Conservation (phyloP, 2,113 vertebrate genomes). For the Sus scrofa region DNA sequence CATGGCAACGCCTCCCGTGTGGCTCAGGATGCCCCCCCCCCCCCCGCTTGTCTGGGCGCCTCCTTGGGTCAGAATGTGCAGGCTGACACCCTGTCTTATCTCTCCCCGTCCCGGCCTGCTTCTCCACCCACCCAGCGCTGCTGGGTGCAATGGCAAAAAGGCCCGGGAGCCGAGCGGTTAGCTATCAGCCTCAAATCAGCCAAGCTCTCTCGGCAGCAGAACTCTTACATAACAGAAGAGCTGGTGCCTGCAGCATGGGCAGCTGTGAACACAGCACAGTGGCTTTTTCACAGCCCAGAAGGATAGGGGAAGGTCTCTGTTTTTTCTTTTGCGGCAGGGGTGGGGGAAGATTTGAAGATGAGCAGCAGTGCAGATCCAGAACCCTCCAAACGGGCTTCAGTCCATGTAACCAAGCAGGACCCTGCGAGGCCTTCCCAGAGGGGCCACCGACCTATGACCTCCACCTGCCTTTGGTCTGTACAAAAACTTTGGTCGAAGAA, state of each 20-base stretch:
- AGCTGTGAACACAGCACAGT: rapidly evolving
- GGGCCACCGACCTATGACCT: no score
- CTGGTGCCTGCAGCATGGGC: no score
- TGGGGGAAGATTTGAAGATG: no score
- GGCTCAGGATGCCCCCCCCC: no score
- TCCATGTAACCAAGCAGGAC: no score
- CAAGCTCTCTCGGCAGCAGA: neutral
- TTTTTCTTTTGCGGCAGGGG: no score
- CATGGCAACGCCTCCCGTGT: rapidly evolving
- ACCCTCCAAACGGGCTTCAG: neutral
- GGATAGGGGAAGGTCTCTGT: rapidly evolving
- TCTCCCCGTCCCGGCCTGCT: rapidly evolving
- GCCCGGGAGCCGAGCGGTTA: rapidly evolving
- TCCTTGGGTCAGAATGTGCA: rapidly evolving
- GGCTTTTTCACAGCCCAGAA: rapidly evolving
- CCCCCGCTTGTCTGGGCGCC: no score
- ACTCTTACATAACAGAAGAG: neutral
- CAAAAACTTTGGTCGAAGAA: no score
- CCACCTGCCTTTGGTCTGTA: no score
- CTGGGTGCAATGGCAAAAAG: no score
- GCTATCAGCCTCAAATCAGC: neutral
- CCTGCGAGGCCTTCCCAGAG: no score
- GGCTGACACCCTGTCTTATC: neutral
- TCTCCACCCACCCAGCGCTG: neutral
- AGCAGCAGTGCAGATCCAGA: neutral